Conservation (phyloP, 2,888 invertebrate species). For the Anthoptus insignis region DNA sequence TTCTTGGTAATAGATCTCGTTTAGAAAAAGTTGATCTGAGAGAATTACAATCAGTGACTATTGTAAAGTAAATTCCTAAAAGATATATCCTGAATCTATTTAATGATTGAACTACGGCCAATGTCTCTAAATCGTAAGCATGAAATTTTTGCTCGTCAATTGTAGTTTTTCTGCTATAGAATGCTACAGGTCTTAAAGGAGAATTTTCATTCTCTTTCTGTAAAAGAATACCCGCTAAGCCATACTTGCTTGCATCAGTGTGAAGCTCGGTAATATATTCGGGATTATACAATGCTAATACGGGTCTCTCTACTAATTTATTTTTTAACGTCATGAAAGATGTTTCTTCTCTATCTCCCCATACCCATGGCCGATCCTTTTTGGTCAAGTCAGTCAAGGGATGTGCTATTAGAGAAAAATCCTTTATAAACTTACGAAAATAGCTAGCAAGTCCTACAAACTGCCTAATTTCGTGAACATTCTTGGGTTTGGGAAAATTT, state of each 20-base stretch:
- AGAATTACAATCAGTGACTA: slow-evolving; percentile 14
- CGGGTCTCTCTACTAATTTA: slow-evolving; percentile 8
- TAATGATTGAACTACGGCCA: slow-evolving; percentile 55
- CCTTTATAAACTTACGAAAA: slow-evolving; percentile 53
- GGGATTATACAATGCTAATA: slow-evolving; percentile 12
- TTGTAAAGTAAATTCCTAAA: neutral
- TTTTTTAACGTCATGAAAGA: slow-evolving; percentile 1
- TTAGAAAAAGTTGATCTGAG: slow-evolving; percentile 2
- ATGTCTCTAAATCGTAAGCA: slow-evolving; percentile 60
- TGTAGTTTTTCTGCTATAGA: slow-evolving; percentile 54
- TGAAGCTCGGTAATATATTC: neutral
- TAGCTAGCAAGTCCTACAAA: slow-evolving; percentile 54
- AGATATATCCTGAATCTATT: slow-evolving; percentile 47
- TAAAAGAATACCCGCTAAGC: slow-evolving; percentile 38
- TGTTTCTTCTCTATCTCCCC: neutral
- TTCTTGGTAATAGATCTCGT: neutral
- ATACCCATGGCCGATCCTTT: slow-evolving; percentile 45
- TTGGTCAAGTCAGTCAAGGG: slow-evolving; percentile 50
- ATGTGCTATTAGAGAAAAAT: slow-evolving; percentile 51
- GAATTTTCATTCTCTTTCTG: slow-evolving; percentile 38
- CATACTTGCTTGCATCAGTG: slow-evolving; percentile 2
- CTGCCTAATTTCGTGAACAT: slow-evolving; percentile 35
- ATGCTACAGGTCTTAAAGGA: slow-evolving; percentile 49
- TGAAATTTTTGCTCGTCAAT: slow-evolving; percentile 50
- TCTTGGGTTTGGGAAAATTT: too few relatives aligned